These are phyloP conservation scores for Coleophora deauratella DNA, from an alignment of 2,888 invertebrate genomes.

Conservation along the genomic window DNA sequence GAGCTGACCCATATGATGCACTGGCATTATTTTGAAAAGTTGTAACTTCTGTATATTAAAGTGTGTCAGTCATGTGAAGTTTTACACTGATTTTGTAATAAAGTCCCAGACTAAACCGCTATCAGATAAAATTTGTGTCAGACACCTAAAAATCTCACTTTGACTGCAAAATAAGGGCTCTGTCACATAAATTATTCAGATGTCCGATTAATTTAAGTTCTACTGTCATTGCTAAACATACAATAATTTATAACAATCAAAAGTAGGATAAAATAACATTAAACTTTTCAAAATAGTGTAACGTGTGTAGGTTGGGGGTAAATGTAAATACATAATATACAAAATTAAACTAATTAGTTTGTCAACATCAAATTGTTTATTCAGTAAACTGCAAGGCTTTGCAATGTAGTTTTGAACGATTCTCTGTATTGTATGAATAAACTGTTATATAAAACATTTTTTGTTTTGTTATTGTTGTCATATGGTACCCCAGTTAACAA, in stretches of 20 bases:
- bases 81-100: too few species aligned
- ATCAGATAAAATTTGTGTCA: too few species aligned
- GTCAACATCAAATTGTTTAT: neutral
- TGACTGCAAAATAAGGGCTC: too few species aligned
- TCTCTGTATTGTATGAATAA: slow-evolving; percentile 65
- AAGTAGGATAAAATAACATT: neutral
- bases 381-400: slow-evolving; percentile 28
- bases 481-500: too few species aligned
- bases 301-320: neutral
- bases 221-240: too few species aligned
- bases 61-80: too few species aligned
- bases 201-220: too few species aligned
- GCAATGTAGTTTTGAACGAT: slow-evolving; percentile 45
- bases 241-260: neutral
- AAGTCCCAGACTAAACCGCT: too few species aligned
- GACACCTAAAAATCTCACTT: too few species aligned
- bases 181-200: too few species aligned
- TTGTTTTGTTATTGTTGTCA: slow-evolving; percentile 19
- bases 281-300: neutral
- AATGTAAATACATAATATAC: slow-evolving; percentile 4
- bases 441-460: slow-evolving; percentile 61
- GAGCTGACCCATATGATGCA: slow-evolving; percentile 21
- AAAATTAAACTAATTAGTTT: slow-evolving; percentile 1
- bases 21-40: slow-evolving; percentile 4
- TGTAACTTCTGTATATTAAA: neutral